phyloP scores from a whole-genome alignment of 1,140 invertebrate species.

The Babylonia areolata region DNA sequence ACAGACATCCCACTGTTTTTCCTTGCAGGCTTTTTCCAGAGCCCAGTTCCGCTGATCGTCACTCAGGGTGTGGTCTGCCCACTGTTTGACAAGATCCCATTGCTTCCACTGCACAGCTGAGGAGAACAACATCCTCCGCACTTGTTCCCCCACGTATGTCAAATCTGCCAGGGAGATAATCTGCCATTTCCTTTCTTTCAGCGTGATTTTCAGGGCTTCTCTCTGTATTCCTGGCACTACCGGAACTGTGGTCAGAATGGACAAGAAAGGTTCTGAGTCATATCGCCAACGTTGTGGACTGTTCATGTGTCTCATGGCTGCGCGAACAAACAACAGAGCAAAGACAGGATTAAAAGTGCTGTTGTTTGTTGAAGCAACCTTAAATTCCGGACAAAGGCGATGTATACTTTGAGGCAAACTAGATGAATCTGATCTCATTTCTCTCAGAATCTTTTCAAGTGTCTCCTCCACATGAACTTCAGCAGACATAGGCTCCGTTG shows the following conservation, averaged over 20 bases:
- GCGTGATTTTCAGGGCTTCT: background rate
- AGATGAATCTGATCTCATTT: background rate
- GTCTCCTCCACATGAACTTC: background rate
- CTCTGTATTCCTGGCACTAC: background rate
- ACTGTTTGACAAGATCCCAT: background rate
- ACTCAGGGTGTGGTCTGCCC: background rate
- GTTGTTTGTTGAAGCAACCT: background rate
- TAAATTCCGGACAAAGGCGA: background rate
- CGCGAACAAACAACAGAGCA: background rate
- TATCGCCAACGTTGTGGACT: background rate
- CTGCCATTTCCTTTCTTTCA: background rate
- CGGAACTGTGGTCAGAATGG: conserved; percentile 7
- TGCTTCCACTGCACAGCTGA: background rate
- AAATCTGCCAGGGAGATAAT: background rate
- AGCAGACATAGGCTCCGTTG: background rate
- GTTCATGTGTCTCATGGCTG: background rate
- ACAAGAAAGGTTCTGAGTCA: background rate
- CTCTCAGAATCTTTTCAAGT: background rate
- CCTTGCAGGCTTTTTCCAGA: background rate
- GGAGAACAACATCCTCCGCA: background rate
- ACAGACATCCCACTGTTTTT: background rate
- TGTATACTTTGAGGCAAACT: background rate
- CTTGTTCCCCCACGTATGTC: background rate
- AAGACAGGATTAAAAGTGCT: background rate
- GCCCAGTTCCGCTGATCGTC: background rate